These are phyloP conservation scores for Plagiodera versicolora DNA, from an alignment of 2,888 invertebrate genomes.

Conservation along the genomic window DNA sequence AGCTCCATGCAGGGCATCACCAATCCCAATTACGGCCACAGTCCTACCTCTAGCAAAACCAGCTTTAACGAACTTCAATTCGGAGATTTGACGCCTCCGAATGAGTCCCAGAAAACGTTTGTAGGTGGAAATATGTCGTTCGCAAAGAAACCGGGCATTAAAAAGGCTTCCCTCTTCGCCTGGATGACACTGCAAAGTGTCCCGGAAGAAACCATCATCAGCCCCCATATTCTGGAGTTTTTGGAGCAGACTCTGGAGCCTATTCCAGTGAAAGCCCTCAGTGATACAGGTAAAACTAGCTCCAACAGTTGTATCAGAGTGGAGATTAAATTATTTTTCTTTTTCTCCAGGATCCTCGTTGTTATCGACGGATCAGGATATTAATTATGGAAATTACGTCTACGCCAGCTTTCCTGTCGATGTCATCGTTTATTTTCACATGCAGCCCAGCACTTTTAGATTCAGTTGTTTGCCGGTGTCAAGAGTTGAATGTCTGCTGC, in stretches of 20 bases:
- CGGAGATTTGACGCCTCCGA: constrained; percentile 39
- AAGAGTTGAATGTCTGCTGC: constrained; percentile 92
- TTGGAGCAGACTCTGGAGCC: constrained; percentile 96
- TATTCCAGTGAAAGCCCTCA: constrained; percentile 65
- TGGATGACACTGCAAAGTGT: constrained; percentile 97
- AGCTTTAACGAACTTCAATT: constrained; percentile 44
- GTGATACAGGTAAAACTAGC: constrained; percentile 28
- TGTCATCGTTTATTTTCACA: constrained; percentile 97
- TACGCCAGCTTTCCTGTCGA: constrained; percentile 97
- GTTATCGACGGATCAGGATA: constrained; percentile 56
- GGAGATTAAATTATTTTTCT: background rate
- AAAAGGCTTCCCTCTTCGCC: constrained; percentile 87
- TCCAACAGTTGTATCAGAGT: background rate
- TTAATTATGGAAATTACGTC: constrained; percentile 76
- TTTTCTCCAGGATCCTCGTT: constrained; percentile 40
- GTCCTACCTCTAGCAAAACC: constrained; percentile 45
- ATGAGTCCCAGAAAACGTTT: constrained; percentile 29
- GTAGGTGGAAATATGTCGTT: constrained; percentile 16
- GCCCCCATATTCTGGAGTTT: constrained; percentile 95
- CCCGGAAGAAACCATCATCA: constrained; percentile 96
- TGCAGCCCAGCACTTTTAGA: constrained; percentile 95
- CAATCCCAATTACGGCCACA: constrained; percentile 52
- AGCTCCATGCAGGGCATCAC: constrained; percentile 52
- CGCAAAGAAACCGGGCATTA: constrained; percentile 60
- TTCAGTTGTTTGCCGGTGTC: constrained; percentile 96